phyloP scores from a whole-genome alignment of 2,113 vertebrate genomes.

The Xiphias gladius region DNA sequence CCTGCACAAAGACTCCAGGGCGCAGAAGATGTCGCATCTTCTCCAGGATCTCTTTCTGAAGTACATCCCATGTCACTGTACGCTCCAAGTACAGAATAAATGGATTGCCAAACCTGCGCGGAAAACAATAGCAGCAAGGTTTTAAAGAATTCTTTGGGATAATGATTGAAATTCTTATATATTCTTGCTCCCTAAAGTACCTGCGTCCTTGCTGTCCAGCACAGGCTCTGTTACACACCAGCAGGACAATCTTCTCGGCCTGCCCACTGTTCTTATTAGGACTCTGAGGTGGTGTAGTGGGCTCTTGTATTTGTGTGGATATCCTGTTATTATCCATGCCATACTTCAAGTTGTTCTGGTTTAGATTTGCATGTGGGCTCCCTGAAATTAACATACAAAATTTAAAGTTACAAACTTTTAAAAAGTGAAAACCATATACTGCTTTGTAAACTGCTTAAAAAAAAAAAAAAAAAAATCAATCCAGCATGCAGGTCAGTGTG shows the following conservation, averaged over 20 bases:
- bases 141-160: neutral
- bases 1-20: conserved; percentile 93
- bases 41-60: conserved; percentile 97
- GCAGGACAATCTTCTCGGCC: conserved; percentile 91
- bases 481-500: neutral
- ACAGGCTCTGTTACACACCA: conserved; percentile 96
- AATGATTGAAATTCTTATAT: neutral
- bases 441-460: neutral
- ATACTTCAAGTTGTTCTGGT: conserved; percentile 96
- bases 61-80: conserved; percentile 94
- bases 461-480: neutral
- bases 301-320: conserved; percentile 85
- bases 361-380: conserved; percentile 94
- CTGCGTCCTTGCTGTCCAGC: conserved; percentile 96
- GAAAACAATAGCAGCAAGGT: conserved; percentile 1
- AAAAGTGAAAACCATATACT: neutral
- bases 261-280: conserved; percentile 84
- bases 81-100: conserved; percentile 96
- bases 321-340: conserved; percentile 87
- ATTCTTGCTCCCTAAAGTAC: conserved; percentile 72
- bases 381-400: conserved; percentile 63
- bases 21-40: conserved; percentile 96
- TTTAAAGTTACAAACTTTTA: neutral
- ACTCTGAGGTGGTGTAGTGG: conserved; percentile 80
- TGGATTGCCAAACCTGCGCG: conserved; percentile 93